These are phyloP conservation scores for Eucera pruinosa DNA, from an alignment of 2,888 invertebrate genomes.

Conservation along the genomic window DNA sequence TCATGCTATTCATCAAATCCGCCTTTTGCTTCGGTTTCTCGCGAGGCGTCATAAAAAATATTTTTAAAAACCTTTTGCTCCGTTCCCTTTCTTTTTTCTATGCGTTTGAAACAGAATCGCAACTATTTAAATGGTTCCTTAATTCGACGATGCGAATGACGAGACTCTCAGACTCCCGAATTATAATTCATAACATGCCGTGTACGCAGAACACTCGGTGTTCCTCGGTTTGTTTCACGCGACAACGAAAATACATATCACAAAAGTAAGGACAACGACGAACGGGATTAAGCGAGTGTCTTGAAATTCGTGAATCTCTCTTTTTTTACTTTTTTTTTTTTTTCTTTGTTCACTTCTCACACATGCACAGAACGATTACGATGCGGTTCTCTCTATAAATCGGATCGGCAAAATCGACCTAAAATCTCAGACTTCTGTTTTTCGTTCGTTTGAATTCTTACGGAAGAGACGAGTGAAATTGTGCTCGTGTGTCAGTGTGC, in stretches of 20 bases:
- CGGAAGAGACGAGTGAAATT: slow-evolving; percentile 17
- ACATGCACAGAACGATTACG: slow-evolving; percentile 38
- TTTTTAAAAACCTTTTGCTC: slow-evolving; percentile 38
- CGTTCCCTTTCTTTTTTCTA: slow-evolving; percentile 9
- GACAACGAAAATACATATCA: slow-evolving; percentile 34
- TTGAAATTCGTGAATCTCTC: slow-evolving; percentile 20
- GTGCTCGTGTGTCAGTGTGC: slow-evolving; percentile 27
- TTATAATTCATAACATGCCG: slow-evolving; percentile 49
- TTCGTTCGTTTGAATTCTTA: slow-evolving; percentile 2
- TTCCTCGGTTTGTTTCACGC: slow-evolving; percentile 31
- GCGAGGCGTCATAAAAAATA: slow-evolving; percentile 60
- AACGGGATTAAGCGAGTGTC: slow-evolving; percentile 38
- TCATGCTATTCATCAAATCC: slow-evolving; percentile 31
- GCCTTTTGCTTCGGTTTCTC: slow-evolving; percentile 35
- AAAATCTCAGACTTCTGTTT: slow-evolving; percentile 36
- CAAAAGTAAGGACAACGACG: slow-evolving; percentile 38
- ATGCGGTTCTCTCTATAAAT: slow-evolving; percentile 20
- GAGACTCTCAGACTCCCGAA: slow-evolving; percentile 35
- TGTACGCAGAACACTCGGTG: slow-evolving; percentile 51
- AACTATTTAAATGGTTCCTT: slow-evolving; percentile 19
- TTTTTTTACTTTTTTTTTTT: no score
- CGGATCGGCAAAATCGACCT: slow-evolving; percentile 27
- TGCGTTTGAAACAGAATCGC: slow-evolving; percentile 40
- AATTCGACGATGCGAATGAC: slow-evolving; percentile 51
- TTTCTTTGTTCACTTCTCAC: no score